These are phyloP conservation scores for Hydra vulgaris DNA, from an alignment of 30 jellyfish, hydroid and myxozoan species.

Conservation along the genomic window DNA sequence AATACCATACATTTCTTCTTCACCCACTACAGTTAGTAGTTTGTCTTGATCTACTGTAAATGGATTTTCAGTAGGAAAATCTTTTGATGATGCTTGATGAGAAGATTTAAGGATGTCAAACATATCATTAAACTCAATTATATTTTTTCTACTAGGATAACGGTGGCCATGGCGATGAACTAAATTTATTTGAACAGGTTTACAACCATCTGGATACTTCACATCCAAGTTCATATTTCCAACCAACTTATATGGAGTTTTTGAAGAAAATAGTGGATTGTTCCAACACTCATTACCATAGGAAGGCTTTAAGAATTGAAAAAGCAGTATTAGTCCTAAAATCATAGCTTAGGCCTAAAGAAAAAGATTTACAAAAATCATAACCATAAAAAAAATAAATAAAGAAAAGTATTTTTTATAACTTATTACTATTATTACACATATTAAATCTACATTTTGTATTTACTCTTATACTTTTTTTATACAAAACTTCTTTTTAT, in stretches of 20 bases:
- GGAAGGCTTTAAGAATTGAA: not conserved
- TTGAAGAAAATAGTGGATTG: constrained; percentile 47
- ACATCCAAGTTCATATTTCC: constrained; percentile 31
- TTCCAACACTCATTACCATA: constrained; percentile 6
- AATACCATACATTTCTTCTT: constrained; percentile 46
- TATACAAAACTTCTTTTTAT: too few relatives aligned
- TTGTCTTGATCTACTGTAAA: constrained; percentile 37
- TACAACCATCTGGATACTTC: constrained; percentile 42
- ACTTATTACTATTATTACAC: too few relatives aligned
- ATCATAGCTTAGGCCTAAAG: not conserved
- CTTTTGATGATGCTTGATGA: not conserved
- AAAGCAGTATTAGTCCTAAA: not conserved
- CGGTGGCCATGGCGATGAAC: constrained; percentile 86
- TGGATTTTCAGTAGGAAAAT: constrained; percentile 24
- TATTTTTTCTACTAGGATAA: constrained; percentile 71
- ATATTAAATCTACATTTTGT: too few relatives aligned
- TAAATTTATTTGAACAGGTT: constrained; percentile 57
- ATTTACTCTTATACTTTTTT: too few relatives aligned
- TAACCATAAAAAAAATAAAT: too few relatives aligned
- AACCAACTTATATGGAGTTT: constrained; percentile 49
- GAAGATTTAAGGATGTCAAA: not conserved
- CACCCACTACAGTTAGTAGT: constrained; percentile 53
- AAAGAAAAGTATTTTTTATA: not conserved
- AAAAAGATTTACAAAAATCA: too few relatives aligned
- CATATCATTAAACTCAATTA: constrained; percentile 14